Evolutionary conservation across 1,140 invertebrate genomes (phyloP).

Genomic region (Plectrocnemia conspersa): DNA sequence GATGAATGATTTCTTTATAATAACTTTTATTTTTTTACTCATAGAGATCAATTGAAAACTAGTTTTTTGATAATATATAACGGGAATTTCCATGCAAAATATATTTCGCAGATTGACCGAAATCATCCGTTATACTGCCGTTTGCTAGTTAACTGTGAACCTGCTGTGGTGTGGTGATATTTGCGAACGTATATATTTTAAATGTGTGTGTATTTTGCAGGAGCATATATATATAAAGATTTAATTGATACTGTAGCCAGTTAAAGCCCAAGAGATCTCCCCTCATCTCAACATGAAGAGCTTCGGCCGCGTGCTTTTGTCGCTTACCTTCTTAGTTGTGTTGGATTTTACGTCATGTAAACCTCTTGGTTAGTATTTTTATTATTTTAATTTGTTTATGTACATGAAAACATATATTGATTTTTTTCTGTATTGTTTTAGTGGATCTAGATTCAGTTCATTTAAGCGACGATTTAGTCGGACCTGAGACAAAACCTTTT

Average conservation of each 20-base stretch:
- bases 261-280: not conserved
- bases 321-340: not conserved
- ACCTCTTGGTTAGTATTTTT: conserved; percentile 2
- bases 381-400: not conserved
- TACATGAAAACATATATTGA: not conserved
- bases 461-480: not conserved
- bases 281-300: not conserved
- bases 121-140: no score
- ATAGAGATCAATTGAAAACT: no score
- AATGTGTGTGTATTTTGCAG: conserved; percentile 3
- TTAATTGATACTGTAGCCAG: not conserved
- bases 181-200: no score
- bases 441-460: not conserved
- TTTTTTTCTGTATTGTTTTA: not conserved
- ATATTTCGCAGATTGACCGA: no score
- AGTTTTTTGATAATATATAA: no score
- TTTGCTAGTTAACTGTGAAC: no score
- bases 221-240: conserved; percentile 4
- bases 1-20: no score
- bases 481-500: not conserved
- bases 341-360: not conserved
- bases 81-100: no score
- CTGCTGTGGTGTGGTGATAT: no score
- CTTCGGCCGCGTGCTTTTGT: not conserved
- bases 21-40: no score